These are phyloP conservation scores for Chaetops frenatus DNA, from an alignment of 2,113 vertebrate genomes.

Conservation along the genomic window DNA sequence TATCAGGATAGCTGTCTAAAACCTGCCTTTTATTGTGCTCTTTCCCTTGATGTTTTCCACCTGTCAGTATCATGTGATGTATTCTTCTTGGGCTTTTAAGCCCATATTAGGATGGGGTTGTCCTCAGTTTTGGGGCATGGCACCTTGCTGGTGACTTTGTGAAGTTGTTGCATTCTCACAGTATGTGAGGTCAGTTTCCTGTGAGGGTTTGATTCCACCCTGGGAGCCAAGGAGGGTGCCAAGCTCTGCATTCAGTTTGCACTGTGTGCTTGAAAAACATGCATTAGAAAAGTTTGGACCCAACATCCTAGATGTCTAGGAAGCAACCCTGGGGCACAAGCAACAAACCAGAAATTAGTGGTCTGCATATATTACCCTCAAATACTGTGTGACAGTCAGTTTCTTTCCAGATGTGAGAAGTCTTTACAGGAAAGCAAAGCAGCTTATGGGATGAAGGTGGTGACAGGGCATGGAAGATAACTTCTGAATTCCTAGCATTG, in stretches of 20 bases:
- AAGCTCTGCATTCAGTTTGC: not conserved
- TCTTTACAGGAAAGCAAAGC: not conserved
- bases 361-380: not conserved
- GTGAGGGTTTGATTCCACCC: not conserved
- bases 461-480: not conserved
- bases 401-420: not conserved
- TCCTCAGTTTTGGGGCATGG: not conserved
- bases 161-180: rapidly evolving
- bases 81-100: not conserved
- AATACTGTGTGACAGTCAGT: not conserved
- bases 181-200: not conserved
- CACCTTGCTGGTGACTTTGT: not conserved
- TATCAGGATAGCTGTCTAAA: not conserved
- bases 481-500: not conserved
- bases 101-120: not conserved
- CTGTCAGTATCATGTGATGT: not conserved
- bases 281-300: not conserved
- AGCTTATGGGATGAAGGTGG: not conserved
- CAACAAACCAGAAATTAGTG: not conserved
- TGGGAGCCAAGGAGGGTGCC: not conserved
- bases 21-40: not conserved
- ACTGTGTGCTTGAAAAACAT: not conserved
- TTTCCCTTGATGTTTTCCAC: not conserved
- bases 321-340: not conserved
- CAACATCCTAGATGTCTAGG: too few species aligned